A percentile compares a stretch with the other conserved stretches of the same genome.
These are phyloP conservation scores for Allygus modestus DNA, from an alignment of 2,888 invertebrate species.

Conservation along the genomic window DNA sequence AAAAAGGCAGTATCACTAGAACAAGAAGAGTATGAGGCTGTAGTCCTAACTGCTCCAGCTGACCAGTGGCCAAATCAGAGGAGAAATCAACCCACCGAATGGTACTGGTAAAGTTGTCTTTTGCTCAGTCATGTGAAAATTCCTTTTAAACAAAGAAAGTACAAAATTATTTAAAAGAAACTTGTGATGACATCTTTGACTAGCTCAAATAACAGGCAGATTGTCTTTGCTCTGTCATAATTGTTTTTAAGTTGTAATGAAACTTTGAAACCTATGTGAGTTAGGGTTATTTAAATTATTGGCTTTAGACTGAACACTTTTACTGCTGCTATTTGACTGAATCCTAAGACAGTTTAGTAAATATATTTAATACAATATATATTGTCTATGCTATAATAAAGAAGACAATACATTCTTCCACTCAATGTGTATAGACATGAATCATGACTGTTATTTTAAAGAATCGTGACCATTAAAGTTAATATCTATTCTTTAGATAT, in stretches of 20 bases:
- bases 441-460: conserved; percentile 24
- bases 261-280: background rate
- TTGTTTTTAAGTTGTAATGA: background rate
- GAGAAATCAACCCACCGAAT: conserved; percentile 66
- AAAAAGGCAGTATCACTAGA: conserved; percentile 55
- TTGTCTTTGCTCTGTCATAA: background rate
- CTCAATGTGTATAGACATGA: background rate
- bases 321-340: background rate
- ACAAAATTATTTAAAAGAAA: conserved; percentile 1
- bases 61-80: conserved; percentile 65
- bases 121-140: background rate
- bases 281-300: background rate
- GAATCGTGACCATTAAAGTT: conserved; percentile 1
- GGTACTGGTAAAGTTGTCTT: conserved; percentile 67
- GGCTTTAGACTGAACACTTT: background rate
- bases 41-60: conserved; percentile 65
- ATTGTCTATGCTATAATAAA: background rate
- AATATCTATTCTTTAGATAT: background rate
- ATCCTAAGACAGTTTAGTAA: background rate
- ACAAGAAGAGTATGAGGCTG: conserved; percentile 67
- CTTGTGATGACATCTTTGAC: background rate
- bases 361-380: background rate
- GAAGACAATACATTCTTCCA: background rate
- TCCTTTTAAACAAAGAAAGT: conserved; percentile 13
- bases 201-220: background rate